phyloP scores from a whole-genome alignment of 2,888 invertebrate species.

The Blastobasis adustella region DNA sequence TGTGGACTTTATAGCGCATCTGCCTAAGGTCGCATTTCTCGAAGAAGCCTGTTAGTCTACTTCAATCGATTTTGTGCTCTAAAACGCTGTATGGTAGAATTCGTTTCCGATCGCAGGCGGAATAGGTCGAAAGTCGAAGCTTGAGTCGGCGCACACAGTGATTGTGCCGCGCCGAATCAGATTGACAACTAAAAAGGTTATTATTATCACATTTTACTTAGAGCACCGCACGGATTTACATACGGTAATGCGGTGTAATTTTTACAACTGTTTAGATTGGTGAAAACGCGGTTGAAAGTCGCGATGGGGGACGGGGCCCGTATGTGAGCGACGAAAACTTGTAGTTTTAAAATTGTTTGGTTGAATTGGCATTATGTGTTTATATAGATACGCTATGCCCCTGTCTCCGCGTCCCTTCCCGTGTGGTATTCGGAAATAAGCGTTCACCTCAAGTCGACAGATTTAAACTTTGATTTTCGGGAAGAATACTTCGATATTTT shows the following conservation, averaged over 20 bases:
- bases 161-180: slow-evolving; percentile 63
- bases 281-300: not conserved
- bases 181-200: slow-evolving; percentile 69
- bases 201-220: slow-evolving; percentile 72
- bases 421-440: too few relatives aligned
- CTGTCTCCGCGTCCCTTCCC: too few relatives aligned
- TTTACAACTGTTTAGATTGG: slow-evolving; percentile 16
- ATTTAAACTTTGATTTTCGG: too few relatives aligned
- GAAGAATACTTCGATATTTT: too few relatives aligned
- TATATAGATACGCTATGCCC: too few relatives aligned
- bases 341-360: too few relatives aligned
- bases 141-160: slow-evolving; percentile 49
- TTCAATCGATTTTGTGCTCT: slow-evolving; percentile 36
- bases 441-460: too few relatives aligned
- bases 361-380: too few relatives aligned
- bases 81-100: slow-evolving; percentile 26
- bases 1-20: slow-evolving; percentile 15
- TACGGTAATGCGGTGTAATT: slow-evolving; percentile 45
- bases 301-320: too few relatives aligned
- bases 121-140: slow-evolving; percentile 25
- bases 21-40: slow-evolving; percentile 24
- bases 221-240: slow-evolving; percentile 42
- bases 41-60: slow-evolving; percentile 2
- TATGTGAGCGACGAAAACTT: too few relatives aligned
- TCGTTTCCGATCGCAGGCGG: slow-evolving; percentile 23